These are phyloP conservation scores for Calidris pugnax DNA, from an alignment of 2,113 vertebrate genomes.

Conservation along the genomic window DNA sequence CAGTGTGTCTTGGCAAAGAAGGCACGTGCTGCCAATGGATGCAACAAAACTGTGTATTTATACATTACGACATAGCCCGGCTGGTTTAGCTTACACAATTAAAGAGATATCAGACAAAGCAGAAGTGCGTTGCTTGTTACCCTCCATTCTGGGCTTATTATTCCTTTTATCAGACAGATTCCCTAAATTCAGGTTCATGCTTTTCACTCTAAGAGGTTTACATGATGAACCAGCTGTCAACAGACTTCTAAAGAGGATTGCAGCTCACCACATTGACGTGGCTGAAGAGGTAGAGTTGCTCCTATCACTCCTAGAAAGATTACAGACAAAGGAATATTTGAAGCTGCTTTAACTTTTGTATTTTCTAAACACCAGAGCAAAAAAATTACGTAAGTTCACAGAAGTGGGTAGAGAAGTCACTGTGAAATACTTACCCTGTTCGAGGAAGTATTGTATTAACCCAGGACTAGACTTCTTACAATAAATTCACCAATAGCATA, in stretches of 20 bases:
- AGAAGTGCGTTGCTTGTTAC: background rate
- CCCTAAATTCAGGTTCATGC: conserved; percentile 40
- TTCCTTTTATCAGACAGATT: background rate
- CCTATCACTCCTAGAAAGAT: background rate
- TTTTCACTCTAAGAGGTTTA: conserved; percentile 54
- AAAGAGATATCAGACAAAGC: background rate
- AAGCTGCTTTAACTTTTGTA: background rate
- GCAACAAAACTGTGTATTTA: background rate
- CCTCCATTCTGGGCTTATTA: background rate
- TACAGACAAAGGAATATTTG: background rate
- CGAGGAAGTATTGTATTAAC: background rate
- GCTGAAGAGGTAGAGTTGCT: background rate
- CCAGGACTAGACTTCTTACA: background rate
- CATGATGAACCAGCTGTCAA: conserved; percentile 44
- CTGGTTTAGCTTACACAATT: background rate
- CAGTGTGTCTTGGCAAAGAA: background rate
- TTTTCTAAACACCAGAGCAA: background rate
- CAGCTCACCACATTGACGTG: background rate
- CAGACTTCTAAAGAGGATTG: conserved; percentile 39
- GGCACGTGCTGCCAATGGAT: background rate
- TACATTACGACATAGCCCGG: background rate
- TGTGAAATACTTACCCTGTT: background rate
- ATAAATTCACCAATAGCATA: background rate
- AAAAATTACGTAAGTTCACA: background rate
- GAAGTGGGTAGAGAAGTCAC: background rate